phyloP scores from a whole-genome alignment of 2,888 invertebrate species.

The Oasisia sp. region DNA sequence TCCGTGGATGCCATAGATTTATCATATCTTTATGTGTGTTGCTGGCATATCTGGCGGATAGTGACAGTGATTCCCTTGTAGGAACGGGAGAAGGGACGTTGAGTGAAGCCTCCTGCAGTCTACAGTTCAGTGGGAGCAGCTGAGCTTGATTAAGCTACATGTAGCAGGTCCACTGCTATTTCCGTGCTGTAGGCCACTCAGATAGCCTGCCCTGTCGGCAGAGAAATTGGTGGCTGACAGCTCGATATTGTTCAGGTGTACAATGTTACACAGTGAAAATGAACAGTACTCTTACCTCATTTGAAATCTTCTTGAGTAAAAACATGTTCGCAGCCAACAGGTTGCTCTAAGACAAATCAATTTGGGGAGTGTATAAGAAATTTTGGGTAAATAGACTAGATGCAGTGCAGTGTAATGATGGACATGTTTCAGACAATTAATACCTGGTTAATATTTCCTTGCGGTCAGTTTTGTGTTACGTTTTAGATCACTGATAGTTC shows the following conservation, averaged over 20 bases:
- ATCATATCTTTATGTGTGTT: slow-evolving; percentile 13
- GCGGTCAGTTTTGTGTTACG: background rate
- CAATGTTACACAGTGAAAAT: background rate
- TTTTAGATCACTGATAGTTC: background rate
- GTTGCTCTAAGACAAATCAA: no score
- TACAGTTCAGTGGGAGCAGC: background rate
- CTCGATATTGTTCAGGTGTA: background rate
- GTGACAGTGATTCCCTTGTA: background rate
- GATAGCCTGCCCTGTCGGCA: background rate
- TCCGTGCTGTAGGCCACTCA: background rate
- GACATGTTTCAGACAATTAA: no score
- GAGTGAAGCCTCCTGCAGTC: background rate
- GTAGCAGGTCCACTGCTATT: slow-evolving; percentile 7
- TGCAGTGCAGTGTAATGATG: no score
- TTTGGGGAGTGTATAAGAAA: no score
- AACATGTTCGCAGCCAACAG: no score
- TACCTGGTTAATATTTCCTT: background rate
- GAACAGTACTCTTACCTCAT: no score
- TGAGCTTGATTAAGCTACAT: slow-evolving; percentile 7
- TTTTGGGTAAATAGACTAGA: no score
- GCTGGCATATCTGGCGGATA: background rate
- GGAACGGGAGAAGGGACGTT: background rate
- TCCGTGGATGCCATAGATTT: background rate
- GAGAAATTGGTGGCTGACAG: slow-evolving; percentile 6
- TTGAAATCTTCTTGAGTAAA: no score